Conservation (phyloP, 2,797 vertebrate species). For the Ptychadena robeensis region DNA sequence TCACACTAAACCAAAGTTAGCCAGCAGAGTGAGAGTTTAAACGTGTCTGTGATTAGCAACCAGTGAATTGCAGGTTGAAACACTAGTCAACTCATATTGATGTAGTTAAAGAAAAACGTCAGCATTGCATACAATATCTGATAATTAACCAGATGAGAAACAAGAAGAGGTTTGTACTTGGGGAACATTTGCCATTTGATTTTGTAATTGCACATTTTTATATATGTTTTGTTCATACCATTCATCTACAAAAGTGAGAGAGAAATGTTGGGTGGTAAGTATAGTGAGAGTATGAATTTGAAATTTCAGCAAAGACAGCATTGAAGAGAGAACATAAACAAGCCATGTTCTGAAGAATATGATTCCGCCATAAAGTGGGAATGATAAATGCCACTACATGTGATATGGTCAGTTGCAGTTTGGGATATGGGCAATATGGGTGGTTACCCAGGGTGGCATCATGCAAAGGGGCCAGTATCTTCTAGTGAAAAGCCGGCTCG, state of each 20-base stretch:
- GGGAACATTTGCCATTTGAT: neutral
- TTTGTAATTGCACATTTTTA: neutral
- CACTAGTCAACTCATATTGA: neutral
- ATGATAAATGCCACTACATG: too few relatives aligned
- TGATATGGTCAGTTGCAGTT: too few relatives aligned
- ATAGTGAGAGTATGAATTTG: neutral
- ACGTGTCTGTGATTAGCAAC: neutral
- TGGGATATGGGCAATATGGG: too few relatives aligned
- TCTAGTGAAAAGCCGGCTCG: too few relatives aligned
- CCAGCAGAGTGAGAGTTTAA: neutral
- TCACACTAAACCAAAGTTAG: slow-evolving; percentile 13
- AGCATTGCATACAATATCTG: neutral
- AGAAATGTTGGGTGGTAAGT: neutral
- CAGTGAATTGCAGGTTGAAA: neutral
- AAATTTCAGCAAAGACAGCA: neutral
- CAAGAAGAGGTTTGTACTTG: neutral
- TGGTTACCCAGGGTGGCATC: too few relatives aligned
- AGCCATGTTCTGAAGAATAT: too few relatives aligned
- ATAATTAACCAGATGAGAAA: neutral
- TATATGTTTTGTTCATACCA: neutral
- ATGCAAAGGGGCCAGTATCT: too few relatives aligned
- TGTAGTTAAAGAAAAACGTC: neutral
- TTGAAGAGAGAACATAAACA: neutral
- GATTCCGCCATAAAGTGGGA: too few relatives aligned
- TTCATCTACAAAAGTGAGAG: neutral